Percentiles rank a stretch among this genome's conserved stretches.
These are phyloP conservation scores for Scelioninae gen. 2 DNA, from an alignment of 2,888 invertebrate species.

Conservation along the genomic window DNA sequence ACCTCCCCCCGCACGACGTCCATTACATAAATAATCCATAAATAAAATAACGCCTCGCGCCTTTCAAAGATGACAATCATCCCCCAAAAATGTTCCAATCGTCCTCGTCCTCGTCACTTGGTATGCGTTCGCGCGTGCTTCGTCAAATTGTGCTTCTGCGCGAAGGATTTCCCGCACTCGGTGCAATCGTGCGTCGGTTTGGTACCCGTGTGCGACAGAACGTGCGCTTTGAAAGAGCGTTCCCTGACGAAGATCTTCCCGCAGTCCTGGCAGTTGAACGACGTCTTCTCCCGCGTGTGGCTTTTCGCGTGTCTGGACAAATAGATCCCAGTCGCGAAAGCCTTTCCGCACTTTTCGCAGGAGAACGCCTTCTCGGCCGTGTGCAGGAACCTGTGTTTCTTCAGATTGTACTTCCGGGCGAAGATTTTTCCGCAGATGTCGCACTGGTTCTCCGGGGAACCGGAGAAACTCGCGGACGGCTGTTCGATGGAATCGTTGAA, in stretches of 20 bases:
- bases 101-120: too few species aligned
- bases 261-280: constrained; percentile 22
- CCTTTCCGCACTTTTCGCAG: constrained; percentile 9
- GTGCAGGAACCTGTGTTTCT: constrained; percentile 9
- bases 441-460: constrained; percentile 2
- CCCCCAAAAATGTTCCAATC: neutral
- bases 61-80: too few species aligned
- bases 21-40: too few species aligned
- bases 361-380: neutral
- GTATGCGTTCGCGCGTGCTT: constrained; percentile 18
- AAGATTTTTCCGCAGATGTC: constrained; percentile 17
- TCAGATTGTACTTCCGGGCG: neutral
- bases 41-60: too few species aligned
- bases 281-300: neutral
- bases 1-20: too few species aligned
- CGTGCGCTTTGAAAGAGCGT: constrained; percentile 3
- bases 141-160: constrained; percentile 3
- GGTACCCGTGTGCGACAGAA: neutral
- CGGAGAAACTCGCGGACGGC: too few species aligned
- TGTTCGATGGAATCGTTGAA: neutral
- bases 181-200: constrained; percentile 1
- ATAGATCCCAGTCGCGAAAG: neutral
- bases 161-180: constrained; percentile 22
- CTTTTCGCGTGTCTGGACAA: neutral
- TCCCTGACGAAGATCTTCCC: constrained; percentile 10